These are phyloP conservation scores for Pterocles orientalis DNA, from an alignment of 2,113 vertebrate species.

Conservation along the genomic window DNA sequence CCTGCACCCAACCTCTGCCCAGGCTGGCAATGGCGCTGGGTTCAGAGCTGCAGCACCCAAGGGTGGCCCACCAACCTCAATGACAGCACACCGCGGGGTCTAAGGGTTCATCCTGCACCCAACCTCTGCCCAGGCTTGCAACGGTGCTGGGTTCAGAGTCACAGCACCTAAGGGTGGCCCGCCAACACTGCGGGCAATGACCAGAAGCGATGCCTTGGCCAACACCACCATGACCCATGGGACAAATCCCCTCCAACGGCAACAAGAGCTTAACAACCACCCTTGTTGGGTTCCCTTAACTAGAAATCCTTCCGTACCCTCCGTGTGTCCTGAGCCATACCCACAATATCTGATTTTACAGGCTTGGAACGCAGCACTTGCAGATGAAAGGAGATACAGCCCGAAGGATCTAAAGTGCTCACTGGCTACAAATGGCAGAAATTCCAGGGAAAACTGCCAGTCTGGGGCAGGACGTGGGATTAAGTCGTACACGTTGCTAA, in stretches of 20 bases:
- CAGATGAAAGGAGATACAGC: accelerated
- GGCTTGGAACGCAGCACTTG: background rate
- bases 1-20: background rate
- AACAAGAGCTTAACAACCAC: background rate
- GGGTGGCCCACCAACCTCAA: too few relatives aligned
- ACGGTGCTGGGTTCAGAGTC: background rate
- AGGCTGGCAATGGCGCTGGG: too few relatives aligned
- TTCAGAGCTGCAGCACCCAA: too few relatives aligned
- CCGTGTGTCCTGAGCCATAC: accelerated
- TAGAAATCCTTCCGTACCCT: background rate
- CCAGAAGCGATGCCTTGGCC: background rate
- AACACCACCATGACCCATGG: background rate
- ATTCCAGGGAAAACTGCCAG: background rate
- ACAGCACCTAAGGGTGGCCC: background rate
- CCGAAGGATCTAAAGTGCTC: background rate
- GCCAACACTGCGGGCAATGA: accelerated
- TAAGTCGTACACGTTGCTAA: accelerated
- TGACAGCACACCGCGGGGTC: too few relatives aligned
- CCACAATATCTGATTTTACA: accelerated
- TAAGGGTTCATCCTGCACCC: too few relatives aligned
- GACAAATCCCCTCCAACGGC: accelerated
- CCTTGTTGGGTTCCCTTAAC: background rate
- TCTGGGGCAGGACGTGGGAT: accelerated
- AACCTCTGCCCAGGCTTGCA: too few relatives aligned
- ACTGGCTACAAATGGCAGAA: background rate